Conservation (phyloP, 2,888 invertebrate species). For the Eupithecia abbreviata region DNA sequence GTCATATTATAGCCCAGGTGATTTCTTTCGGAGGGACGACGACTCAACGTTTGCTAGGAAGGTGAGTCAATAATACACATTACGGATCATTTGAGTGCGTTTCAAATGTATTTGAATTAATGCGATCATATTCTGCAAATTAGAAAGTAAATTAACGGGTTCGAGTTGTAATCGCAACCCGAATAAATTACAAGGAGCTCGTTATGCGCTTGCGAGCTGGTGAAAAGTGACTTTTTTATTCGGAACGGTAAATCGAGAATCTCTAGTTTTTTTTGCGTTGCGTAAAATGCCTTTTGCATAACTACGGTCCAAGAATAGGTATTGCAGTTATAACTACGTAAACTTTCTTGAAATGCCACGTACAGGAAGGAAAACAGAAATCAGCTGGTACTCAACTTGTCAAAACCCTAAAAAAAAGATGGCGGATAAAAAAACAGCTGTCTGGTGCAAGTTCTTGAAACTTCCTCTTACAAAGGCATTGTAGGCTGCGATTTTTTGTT, state of each 20-base stretch:
- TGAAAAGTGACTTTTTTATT: constrained; percentile 44
- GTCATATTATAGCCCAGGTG: constrained; percentile 83
- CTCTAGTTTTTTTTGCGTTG: constrained; percentile 30
- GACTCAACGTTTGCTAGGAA: constrained; percentile 45
- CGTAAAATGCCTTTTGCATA: constrained; percentile 27
- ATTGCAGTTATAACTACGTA: not conserved
- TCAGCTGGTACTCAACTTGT: constrained; percentile 29
- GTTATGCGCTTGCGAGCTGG: not conserved
- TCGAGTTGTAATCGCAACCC: constrained; percentile 45
- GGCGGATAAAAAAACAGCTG: constrained; percentile 26
- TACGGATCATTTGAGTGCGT: constrained; percentile 48
- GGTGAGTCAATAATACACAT: constrained; percentile 52
- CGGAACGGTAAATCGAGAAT: constrained; percentile 43
- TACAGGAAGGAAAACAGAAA: constrained; percentile 18
- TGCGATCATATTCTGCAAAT: constrained; percentile 48
- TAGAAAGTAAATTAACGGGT: constrained; percentile 64
- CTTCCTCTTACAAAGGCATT: constrained; percentile 3
- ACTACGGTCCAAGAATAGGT: not conserved
- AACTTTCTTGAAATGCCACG: not conserved
- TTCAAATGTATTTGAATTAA: constrained; percentile 37
- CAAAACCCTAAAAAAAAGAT: constrained; percentile 28
- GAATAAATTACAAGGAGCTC: constrained; percentile 45
- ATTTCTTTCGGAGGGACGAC: constrained; percentile 73
- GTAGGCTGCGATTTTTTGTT: constrained; percentile 35
- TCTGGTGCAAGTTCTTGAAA: not conserved